These are phyloP conservation scores for Acanthis flammea DNA, from an alignment of 2,797 vertebrate genomes.

Conservation along the genomic window DNA sequence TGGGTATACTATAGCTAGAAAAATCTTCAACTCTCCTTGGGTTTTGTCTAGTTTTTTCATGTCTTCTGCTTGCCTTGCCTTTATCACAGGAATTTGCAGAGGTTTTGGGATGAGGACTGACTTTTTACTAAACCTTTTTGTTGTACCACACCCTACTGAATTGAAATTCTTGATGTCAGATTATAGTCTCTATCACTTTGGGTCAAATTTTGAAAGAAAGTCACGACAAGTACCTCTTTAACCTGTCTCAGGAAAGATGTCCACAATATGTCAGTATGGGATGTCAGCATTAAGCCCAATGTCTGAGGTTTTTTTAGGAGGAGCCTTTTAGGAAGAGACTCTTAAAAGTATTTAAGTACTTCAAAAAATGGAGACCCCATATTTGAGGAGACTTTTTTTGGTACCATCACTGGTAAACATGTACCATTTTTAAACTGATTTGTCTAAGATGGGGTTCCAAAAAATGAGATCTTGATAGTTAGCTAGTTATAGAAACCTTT, in stretches of 20 bases:
- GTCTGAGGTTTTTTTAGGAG: background rate
- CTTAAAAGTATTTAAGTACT: background rate
- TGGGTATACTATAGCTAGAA: background rate
- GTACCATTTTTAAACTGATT: background rate
- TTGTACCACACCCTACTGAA: background rate
- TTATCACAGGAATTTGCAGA: background rate
- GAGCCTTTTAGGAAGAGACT: background rate
- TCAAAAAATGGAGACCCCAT: background rate
- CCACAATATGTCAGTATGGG: background rate
- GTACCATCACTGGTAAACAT: background rate
- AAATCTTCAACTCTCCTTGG: background rate
- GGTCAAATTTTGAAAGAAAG: background rate
- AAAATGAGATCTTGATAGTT: background rate
- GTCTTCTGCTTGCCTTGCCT: background rate
- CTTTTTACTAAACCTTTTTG: background rate
- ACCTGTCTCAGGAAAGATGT: background rate
- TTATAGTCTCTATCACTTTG: background rate
- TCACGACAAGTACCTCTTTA: background rate
- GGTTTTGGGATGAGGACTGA: background rate
- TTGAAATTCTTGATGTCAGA: background rate
- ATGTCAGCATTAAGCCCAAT: background rate
- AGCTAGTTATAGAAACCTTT: constrained; percentile 1
- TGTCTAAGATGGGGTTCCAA: background rate
- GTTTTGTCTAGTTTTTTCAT: background rate
- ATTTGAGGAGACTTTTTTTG: background rate